Evolutionary conservation across 2,888 invertebrate genomes (phyloP).

Genomic region (Drosophila kambysellisi): DNA sequence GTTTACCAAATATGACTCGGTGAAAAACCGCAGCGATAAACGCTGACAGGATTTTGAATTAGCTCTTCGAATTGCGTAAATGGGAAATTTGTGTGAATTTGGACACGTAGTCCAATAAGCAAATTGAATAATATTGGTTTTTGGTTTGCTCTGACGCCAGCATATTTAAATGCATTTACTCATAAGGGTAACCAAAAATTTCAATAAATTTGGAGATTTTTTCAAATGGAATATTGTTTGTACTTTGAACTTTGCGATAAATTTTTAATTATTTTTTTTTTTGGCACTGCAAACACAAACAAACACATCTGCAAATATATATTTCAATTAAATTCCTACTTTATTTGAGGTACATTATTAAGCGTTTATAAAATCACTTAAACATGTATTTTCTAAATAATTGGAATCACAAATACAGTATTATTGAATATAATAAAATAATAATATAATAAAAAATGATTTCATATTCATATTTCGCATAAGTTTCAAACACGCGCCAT

Average conservation of each 20-base stretch:
- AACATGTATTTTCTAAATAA: neutral
- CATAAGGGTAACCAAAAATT: neutral
- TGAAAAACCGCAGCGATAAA: conserved; percentile 39
- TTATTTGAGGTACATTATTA: neutral
- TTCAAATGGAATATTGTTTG: neutral
- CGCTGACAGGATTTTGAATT: conserved; percentile 59
- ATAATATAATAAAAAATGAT: neutral
- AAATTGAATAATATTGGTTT: neutral
- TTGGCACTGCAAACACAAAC: neutral
- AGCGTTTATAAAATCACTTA: neutral
- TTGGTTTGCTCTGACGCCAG: neutral
- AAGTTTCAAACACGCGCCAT: conserved; percentile 35
- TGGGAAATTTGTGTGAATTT: conserved; percentile 47
- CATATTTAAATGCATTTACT: neutral
- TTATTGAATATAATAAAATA: neutral
- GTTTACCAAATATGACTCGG: conserved; percentile 10
- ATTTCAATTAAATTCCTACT: neutral
- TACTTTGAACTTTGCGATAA: neutral
- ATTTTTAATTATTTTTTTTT: neutral
- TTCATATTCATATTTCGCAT: neutral
- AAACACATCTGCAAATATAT: neutral
- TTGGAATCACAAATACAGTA: neutral
- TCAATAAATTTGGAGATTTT: neutral
- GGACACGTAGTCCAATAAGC: conserved; percentile 53
- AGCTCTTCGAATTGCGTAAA: conserved; percentile 31